Conservation (phyloP, 2,797 vertebrate genomes). For the Neosalanx taihuensis region DNA sequence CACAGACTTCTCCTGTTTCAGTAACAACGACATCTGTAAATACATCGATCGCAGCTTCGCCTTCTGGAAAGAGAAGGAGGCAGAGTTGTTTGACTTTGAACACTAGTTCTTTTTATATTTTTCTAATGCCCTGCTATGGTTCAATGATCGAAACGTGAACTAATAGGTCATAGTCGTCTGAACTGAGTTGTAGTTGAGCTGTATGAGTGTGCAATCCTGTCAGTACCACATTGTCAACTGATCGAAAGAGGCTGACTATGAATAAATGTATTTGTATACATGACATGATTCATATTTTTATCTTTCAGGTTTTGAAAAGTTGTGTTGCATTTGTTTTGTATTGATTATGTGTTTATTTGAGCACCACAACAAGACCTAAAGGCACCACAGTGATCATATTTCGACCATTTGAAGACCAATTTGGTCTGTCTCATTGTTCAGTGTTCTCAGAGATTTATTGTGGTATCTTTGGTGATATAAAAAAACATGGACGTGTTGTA, state of each 20-base stretch:
- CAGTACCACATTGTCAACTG: not conserved
- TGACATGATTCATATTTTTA: not conserved
- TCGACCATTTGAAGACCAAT: too few relatives aligned
- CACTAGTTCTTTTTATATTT: conserved; percentile 43
- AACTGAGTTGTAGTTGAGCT: not conserved
- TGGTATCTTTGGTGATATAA: too few relatives aligned
- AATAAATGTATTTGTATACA: not conserved
- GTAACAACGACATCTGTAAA: conserved; percentile 84
- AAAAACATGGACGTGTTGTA: too few relatives aligned
- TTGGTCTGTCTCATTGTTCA: too few relatives aligned
- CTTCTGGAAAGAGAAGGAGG: conserved; percentile 97
- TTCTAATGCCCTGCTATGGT: conserved; percentile 15
- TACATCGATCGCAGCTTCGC: conserved; percentile 93
- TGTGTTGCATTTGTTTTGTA: too few relatives aligned
- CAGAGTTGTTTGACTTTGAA: conserved; percentile 85
- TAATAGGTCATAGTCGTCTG: not conserved
- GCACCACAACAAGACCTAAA: too few relatives aligned
- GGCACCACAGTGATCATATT: too few relatives aligned
- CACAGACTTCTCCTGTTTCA: conserved; percentile 62
- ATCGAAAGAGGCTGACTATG: not conserved
- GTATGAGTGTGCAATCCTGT: conserved; percentile 3
- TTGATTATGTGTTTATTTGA: too few relatives aligned
- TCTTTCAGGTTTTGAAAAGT: too few relatives aligned
- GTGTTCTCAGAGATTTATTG: too few relatives aligned
- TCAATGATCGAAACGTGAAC: not conserved